A percentile compares a stretch with the other conserved stretches of the same genome.
These are phyloP conservation scores for Tapirus terrestris DNA, from an alignment of 2,113 vertebrate genomes.

Conservation along the genomic window DNA sequence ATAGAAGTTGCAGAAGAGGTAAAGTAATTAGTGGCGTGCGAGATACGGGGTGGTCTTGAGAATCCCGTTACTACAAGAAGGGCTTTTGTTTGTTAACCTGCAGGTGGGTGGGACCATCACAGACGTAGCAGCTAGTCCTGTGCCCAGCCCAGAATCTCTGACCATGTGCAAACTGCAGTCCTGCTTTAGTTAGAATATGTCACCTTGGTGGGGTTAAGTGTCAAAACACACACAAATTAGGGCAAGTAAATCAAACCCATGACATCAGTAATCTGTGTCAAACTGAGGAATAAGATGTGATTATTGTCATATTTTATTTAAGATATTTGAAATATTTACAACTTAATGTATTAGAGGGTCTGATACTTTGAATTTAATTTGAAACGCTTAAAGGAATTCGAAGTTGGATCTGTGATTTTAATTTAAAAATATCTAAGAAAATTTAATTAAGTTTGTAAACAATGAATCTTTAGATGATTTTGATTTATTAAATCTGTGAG, in stretches of 20 bases:
- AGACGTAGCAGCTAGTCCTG: background rate
- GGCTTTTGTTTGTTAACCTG: background rate
- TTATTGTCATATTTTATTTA: slow-evolving; percentile 15
- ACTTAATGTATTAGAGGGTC: background rate
- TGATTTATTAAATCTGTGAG: background rate
- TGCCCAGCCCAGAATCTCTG: background rate
- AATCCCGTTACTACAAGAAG: background rate
- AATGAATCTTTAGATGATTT: background rate
- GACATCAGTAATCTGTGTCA: background rate
- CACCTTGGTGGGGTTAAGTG: background rate
- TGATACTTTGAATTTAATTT: slow-evolving; percentile 18
- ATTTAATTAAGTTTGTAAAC: background rate
- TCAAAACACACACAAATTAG: background rate
- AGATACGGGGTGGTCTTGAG: background rate
- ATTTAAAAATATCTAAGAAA: slow-evolving; percentile 18
- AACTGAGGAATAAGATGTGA: background rate
- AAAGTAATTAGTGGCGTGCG: background rate
- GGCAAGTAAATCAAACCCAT: background rate
- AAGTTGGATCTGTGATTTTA: slow-evolving; percentile 39
- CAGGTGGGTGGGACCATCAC: background rate
- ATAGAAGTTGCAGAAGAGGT: background rate
- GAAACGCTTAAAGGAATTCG: slow-evolving; percentile 37
- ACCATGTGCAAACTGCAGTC: background rate
- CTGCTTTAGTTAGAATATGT: background rate
- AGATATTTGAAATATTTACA: slow-evolving; percentile 32